Conservation (phyloP, 64 coral and sea anemone genomes). For the Montipora efflorescens region DNA sequence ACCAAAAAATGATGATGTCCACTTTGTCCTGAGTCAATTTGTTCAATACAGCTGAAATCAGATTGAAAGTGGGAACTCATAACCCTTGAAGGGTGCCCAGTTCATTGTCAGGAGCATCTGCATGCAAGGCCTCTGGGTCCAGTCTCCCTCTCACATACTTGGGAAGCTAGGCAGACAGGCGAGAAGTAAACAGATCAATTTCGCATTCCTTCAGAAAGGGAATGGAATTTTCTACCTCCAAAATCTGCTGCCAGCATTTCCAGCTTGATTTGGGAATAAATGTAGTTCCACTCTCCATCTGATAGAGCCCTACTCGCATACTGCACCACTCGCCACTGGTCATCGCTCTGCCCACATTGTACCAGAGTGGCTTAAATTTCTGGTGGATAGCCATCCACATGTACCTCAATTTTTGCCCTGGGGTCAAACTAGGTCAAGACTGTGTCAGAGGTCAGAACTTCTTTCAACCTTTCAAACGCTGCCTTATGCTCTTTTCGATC, state of each 20-base stretch:
- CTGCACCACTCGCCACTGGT: not conserved
- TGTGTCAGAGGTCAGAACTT: not conserved
- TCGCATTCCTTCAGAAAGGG: too few relatives aligned
- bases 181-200: not conserved
- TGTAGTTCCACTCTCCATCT: slow-evolving; percentile 5
- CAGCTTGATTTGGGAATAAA: slow-evolving; percentile 36
- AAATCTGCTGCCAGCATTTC: slow-evolving; percentile 37
- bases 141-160: not conserved
- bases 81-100: slow-evolving; percentile 34
- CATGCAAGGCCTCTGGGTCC: not conserved
- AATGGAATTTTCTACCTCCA: slow-evolving; percentile 39
- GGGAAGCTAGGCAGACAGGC: slow-evolving; percentile 16
- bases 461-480: not conserved
- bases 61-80: slow-evolving; percentile 24
- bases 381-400: slow-evolving; percentile 32
- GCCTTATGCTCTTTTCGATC: slow-evolving; percentile 5
- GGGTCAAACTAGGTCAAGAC: slow-evolving; percentile 30
- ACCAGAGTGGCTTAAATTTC: slow-evolving; percentile 43
- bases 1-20: not conserved
- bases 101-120: slow-evolving; percentile 21
- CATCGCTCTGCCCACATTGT: not conserved
- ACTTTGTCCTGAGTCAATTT: slow-evolving; percentile 11
- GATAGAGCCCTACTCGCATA: slow-evolving; percentile 31
- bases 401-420: slow-evolving; percentile 24
- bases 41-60: not conserved